phyloP scores from a whole-genome alignment of 2,888 invertebrate genomes.

The Malacosoma neustria region DNA sequence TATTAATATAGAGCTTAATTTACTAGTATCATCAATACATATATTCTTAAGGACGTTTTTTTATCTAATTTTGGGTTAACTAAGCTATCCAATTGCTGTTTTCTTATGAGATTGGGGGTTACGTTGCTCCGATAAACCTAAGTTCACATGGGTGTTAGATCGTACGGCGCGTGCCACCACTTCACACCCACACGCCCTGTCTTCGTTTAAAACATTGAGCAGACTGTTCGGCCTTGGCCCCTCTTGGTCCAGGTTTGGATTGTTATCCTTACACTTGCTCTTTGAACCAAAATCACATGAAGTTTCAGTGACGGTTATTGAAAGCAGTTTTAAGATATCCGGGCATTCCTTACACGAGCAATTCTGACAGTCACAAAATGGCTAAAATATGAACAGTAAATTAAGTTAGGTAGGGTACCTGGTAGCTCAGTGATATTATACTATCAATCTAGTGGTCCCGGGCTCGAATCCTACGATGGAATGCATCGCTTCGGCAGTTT shows the following conservation, averaged over 20 bases:
- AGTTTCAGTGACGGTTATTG: conserved; percentile 23
- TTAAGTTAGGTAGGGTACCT: no score
- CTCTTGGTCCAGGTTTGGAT: neutral
- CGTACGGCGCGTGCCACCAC: conserved; percentile 28
- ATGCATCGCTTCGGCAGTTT: no score
- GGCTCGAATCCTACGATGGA: no score
- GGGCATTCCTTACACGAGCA: conserved; percentile 31
- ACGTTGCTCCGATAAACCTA: no score
- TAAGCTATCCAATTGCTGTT: no score
- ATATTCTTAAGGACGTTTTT: no score
- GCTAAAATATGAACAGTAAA: conserved; percentile 23
- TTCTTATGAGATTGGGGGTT: no score
- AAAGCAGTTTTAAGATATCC: conserved; percentile 25
- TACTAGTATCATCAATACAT: no score
- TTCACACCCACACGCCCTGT: conserved; percentile 30
- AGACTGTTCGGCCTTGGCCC: neutral
- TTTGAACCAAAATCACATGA: conserved; percentile 20
- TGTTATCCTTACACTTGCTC: conserved; percentile 4
- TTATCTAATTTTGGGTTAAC: no score
- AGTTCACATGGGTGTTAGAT: conserved; percentile 25
- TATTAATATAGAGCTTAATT: no score
- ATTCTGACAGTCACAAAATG: conserved; percentile 30
- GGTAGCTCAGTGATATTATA: no score
- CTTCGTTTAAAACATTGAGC: conserved; percentile 16
- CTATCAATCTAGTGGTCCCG: no score